Base-by-base conservation (phyloP, 1,140 invertebrate species). In the Temnothorax longispinosus region DNA sequence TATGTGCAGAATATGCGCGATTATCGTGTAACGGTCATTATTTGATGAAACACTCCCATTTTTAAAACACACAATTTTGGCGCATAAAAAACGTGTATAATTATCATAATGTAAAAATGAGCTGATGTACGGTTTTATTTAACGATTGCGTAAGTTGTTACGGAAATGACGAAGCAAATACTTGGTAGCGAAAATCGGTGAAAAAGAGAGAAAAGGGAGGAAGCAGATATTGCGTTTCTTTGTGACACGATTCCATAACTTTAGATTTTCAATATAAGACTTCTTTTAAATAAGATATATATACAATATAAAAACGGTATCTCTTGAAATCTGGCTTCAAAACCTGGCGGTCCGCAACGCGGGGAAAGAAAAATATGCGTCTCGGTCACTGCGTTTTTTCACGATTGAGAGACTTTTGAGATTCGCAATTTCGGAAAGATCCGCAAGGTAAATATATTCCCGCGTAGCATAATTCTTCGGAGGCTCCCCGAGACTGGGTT, bases 101-200 rank as follows among this genome's bases (percentile, higher is more conserved):
- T 15, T 35, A 32, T 27, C 8, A n/a, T 52, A 69, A 86, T 13
- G 11, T 47, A 11, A 72, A 74, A 64, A 72, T 38, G 69, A 65
- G 3, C 52, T 47, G 21, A 62, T 50, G 0, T 44, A 13, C 11
- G 38, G 38, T 3, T 64, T 52, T 64, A 72, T 71, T 77, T 21
- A 52, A 60, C 56, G 50, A 60, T 88, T 77, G n/a, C 47, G 13
- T 67, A 87, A 88, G 11, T 60, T n/a, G 13, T 56, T 38, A 38
- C 5, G 65, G 52, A 85, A 11, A 18, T 32, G 54, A 64, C 32
- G 47, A 41, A 15, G 3, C 38, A 56, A 56, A 32, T 69, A 15
- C 27, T 44, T 38, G 10, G 1, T n/a, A 47, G 3, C 15, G 47
- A 21, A 38, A 54, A 11, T 47, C 64, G 35, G 27, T 38, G n/a